Percentiles rank a stretch among this genome's conserved stretches.
Conservation (phyloP, 2,888 invertebrate genomes). For the Machimus rusticus region DNA sequence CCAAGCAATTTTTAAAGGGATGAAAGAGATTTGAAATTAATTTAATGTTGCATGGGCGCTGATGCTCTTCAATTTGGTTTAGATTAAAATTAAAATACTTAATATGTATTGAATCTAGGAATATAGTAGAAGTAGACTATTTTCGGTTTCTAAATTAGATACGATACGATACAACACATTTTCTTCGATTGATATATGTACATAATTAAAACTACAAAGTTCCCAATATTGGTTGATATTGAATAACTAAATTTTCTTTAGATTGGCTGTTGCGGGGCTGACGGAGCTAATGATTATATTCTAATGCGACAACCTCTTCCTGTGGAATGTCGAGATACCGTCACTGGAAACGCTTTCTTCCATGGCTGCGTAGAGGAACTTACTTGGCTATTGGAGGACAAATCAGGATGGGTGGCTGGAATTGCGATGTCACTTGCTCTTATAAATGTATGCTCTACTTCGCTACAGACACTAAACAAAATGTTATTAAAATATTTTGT, state of each 20-base stretch:
- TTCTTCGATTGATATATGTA: no score
- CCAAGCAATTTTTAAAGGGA: neutral
- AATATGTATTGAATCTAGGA: no score
- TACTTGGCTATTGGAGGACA: constrained; percentile 86
- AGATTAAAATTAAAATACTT: no score
- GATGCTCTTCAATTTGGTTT: no score
- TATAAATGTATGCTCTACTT: constrained; percentile 72
- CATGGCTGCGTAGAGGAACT: constrained; percentile 88
- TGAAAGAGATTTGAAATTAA: neutral
- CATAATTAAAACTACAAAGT: no score
- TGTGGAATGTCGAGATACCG: constrained; percentile 82
- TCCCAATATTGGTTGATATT: no score
- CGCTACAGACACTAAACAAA: neutral
- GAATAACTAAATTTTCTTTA: constrained; percentile 56
- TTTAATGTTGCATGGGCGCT: no score
- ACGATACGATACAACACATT: no score
- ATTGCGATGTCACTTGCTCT: constrained; percentile 78
- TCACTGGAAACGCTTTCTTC: constrained; percentile 88
- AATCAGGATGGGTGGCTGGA: constrained; percentile 84
- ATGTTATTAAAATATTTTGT: neutral
- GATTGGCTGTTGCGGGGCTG: constrained; percentile 92
- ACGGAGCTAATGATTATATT: constrained; percentile 84
- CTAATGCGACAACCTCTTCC: constrained; percentile 80
- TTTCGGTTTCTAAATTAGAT: no score
- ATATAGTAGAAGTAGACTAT: no score